Conservation (phyloP, 2,113 vertebrate genomes). For the Syngnathus typhle region DNA sequence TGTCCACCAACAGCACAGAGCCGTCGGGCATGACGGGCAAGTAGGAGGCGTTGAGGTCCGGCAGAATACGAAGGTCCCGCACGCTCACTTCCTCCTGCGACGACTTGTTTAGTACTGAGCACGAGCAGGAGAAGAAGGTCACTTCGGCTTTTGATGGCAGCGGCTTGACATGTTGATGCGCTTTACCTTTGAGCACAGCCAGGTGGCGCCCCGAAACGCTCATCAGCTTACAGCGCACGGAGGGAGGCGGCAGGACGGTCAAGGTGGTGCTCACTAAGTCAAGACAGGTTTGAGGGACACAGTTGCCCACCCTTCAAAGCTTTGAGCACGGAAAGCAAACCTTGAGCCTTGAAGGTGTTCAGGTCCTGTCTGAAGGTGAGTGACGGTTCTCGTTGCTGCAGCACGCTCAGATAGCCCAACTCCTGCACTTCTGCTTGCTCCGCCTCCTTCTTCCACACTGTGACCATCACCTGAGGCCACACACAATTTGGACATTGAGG, state of each 20-base stretch:
- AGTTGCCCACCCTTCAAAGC: too few relatives aligned
- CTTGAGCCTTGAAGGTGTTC: conserved; percentile 86
- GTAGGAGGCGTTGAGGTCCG: conserved; percentile 86
- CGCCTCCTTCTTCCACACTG: conserved; percentile 80
- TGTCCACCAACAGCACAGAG: conserved; percentile 85
- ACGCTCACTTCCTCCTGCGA: conserved; percentile 84
- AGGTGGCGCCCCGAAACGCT: conserved; percentile 82
- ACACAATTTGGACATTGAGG: background rate
- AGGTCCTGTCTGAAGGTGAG: conserved; percentile 84
- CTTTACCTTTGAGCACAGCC: conserved; percentile 78
- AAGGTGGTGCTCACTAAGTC: conserved; percentile 81
- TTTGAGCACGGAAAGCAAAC: conserved; percentile 42
- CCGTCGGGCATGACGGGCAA: conserved; percentile 87
- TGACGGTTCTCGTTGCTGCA: conserved; percentile 78
- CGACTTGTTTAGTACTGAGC: conserved; percentile 78
- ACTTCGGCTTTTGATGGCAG: background rate
- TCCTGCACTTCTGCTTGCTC: conserved; percentile 80
- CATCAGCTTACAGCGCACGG: conserved; percentile 82
- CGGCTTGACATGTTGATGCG: background rate
- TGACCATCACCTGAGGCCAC: conserved; percentile 78
- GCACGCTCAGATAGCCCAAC: conserved; percentile 78
- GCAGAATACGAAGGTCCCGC: conserved; percentile 77
- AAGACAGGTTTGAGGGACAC: background rate
- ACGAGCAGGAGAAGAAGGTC: background rate
- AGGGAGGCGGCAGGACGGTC: conserved; percentile 81